Percentiles rank a stretch among this genome's conserved stretches.
These are phyloP conservation scores for Sycophaga agraensis DNA, from an alignment of 1,140 invertebrate species.

Conservation along the genomic window DNA sequence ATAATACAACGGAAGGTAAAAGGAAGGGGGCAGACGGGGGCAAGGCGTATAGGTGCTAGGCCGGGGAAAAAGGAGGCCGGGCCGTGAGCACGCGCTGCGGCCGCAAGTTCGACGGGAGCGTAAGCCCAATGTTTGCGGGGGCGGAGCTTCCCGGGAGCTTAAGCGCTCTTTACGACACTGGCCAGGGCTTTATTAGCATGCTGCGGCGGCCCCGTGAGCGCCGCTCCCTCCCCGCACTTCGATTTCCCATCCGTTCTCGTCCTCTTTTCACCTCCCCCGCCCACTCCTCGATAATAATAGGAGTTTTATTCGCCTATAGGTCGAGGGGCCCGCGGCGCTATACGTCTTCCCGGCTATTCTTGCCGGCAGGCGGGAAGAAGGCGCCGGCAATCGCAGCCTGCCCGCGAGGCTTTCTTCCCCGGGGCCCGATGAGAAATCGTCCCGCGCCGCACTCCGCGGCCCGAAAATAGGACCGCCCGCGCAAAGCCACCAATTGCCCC, in stretches of 20 bases:
- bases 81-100: neutral
- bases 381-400: too few species aligned
- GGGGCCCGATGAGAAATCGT: too few species aligned
- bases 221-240: neutral
- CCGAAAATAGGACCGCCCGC: too few species aligned
- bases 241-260: neutral
- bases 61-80: too few species aligned
- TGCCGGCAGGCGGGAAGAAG: too few species aligned
- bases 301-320: constrained; percentile 4
- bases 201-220: neutral
- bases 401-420: too few species aligned
- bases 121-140: constrained; percentile 12
- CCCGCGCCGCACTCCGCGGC: too few species aligned
- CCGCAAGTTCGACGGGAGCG: constrained; percentile 1
- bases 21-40: neutral
- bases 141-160: neutral
- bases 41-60: too few species aligned
- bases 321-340: too few species aligned
- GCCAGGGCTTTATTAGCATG: constrained; percentile 20
- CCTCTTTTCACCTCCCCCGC: neutral
- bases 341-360: too few species aligned
- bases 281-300: constrained; percentile 1
- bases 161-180: constrained; percentile 10
- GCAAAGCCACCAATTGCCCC: too few species aligned
- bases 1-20: too few species aligned